These are phyloP conservation scores for Biston betularia DNA, from an alignment of 2,888 invertebrate genomes.

Conservation along the genomic window DNA sequence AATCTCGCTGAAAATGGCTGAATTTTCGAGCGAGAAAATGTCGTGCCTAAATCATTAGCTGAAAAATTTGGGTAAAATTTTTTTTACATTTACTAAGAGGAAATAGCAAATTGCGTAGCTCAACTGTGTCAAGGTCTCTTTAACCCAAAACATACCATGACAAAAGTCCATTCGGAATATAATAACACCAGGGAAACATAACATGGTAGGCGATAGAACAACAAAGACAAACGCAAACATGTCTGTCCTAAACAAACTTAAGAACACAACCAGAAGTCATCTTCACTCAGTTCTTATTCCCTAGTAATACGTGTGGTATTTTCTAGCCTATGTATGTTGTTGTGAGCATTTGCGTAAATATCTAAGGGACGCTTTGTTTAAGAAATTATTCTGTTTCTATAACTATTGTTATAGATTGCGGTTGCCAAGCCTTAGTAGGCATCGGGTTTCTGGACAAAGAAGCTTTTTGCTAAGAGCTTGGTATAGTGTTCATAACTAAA, in stretches of 20 bases:
- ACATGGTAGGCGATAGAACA: constrained; percentile 50
- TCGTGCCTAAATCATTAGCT: not conserved
- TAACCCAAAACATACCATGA: not conserved
- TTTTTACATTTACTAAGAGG: not conserved
- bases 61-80: not conserved
- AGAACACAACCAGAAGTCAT: constrained; percentile 20
- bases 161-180: constrained; percentile 5
- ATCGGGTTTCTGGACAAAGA: constrained; percentile 11
- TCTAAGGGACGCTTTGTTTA: constrained; percentile 31
- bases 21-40: not conserved
- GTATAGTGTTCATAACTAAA: constrained; percentile 7
- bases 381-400: constrained; percentile 37
- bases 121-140: not conserved
- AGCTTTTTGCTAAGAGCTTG: constrained; percentile 13
- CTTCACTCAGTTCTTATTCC: constrained; percentile 21
- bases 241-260: constrained; percentile 47
- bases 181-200: constrained; percentile 44
- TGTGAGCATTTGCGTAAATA: constrained; percentile 38
- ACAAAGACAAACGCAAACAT: constrained; percentile 54
- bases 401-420: constrained; percentile 22
- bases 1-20: not conserved
- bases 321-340: not conserved
- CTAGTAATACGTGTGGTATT: constrained; percentile 26
- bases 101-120: not conserved
- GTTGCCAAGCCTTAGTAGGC: constrained; percentile 6